These are phyloP conservation scores for Ahaetulla prasina DNA, from an alignment of 2,113 vertebrate genomes.

Conservation along the genomic window DNA sequence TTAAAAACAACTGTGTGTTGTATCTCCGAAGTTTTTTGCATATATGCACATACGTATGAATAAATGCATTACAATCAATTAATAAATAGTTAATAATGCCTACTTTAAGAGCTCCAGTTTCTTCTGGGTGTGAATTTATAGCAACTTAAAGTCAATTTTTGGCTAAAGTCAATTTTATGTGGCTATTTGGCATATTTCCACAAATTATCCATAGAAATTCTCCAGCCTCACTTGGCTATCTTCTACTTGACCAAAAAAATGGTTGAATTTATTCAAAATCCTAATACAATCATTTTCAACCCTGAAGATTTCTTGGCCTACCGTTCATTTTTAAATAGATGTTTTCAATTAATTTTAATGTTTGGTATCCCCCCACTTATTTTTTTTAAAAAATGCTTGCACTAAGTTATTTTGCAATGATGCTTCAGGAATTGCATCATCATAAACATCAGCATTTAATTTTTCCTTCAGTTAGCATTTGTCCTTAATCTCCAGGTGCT, in stretches of 20 bases:
- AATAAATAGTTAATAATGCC: conserved; percentile 31
- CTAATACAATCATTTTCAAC: conserved; percentile 52
- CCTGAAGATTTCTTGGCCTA: conserved; percentile 42
- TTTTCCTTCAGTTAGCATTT: background rate
- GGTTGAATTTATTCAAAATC: conserved; percentile 50
- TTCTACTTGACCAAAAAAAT: conserved; percentile 37
- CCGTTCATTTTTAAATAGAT: conserved; percentile 46
- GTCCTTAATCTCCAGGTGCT: background rate
- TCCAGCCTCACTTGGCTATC: conserved; percentile 49
- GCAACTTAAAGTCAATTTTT: conserved; percentile 38
- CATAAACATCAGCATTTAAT: background rate
- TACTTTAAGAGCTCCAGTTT: conserved; percentile 45
- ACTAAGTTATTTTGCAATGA: background rate
- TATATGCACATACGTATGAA: conserved; percentile 12
- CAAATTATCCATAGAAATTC: conserved; percentile 33
- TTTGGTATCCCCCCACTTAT: background rate
- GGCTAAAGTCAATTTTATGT: conserved; percentile 49
- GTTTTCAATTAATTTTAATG: conserved; percentile 39
- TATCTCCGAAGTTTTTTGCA: background rate
- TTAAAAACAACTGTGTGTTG: conserved; percentile 18
- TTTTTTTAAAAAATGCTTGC: background rate
- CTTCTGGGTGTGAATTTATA: conserved; percentile 49
- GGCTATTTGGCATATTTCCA: conserved; percentile 42
- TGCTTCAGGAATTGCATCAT: background rate
- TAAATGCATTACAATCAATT: conserved; percentile 41